Conservation (phyloP, 2,797 vertebrate species). For the Danio aesculapii region DNA sequence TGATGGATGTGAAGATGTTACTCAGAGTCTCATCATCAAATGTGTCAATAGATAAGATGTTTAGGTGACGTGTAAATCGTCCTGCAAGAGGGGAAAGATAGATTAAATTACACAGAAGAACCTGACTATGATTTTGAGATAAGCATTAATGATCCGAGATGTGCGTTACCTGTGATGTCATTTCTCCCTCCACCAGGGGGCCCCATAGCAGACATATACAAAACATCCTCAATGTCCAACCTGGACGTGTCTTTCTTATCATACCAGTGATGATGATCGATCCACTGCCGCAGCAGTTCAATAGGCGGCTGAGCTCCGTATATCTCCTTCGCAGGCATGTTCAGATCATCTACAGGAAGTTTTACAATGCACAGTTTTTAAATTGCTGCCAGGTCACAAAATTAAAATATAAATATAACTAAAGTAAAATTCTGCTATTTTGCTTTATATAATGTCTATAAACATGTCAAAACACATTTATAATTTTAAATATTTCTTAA, state of each 20-base stretch:
- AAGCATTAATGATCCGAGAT: neutral
- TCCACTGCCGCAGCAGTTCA: conserved; percentile 91
- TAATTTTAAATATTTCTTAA: too few relatives aligned
- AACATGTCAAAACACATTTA: neutral
- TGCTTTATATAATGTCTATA: neutral
- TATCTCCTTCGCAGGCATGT: conserved; percentile 94
- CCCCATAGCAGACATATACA: conserved; percentile 91
- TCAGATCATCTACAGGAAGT: conserved; percentile 88
- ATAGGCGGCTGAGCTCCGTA: conserved; percentile 95
- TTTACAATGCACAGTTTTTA: neutral
- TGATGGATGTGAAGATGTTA: conserved; percentile 90
- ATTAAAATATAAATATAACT: too few relatives aligned
- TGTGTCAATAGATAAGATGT: conserved; percentile 86
- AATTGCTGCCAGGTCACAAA: neutral
- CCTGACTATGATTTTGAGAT: neutral
- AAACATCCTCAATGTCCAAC: conserved; percentile 83
- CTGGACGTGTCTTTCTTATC: conserved; percentile 89
- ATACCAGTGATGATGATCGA: conserved; percentile 94
- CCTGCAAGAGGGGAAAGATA: conserved; percentile 73
- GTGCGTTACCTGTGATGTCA: conserved; percentile 89
- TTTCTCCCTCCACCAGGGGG: conserved; percentile 94
- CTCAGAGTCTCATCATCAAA: conserved; percentile 90
- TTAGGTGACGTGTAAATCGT: conserved; percentile 92
- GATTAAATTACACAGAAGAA: neutral
- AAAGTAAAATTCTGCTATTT: too few relatives aligned